A percentile compares a stretch with the other conserved stretches of the same genome.
Evolutionary conservation across 2,797 vertebrate genomes (phyloP).

Genomic region (Heliangelus exortis): DNA sequence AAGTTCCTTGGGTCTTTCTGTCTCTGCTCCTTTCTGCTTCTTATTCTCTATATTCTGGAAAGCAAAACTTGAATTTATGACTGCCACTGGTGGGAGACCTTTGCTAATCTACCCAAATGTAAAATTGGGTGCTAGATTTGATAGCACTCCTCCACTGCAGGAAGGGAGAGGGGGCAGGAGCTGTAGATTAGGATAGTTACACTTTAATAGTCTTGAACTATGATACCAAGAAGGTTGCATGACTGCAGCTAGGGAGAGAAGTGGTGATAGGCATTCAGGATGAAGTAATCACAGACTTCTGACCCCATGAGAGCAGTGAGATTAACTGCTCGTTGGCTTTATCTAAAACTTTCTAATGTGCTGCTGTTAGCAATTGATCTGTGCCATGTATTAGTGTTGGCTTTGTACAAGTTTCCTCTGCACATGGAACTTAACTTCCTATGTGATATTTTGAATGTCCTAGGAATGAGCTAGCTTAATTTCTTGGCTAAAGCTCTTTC

Average conservation of each 20-base stretch:
- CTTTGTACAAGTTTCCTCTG: neutral
- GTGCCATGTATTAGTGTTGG: neutral
- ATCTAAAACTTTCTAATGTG: neutral
- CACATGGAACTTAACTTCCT: rapidly evolving
- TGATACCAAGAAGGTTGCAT: neutral
- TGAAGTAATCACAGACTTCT: neutral
- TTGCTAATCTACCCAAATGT: neutral
- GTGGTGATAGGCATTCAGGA: neutral
- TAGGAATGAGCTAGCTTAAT: neutral
- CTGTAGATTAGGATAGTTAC: neutral
- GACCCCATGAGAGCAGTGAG: neutral
- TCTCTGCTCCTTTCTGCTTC: neutral
- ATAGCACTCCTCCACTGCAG: neutral
- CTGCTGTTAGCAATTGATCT: neutral
- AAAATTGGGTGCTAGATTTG: neutral
- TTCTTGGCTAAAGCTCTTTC: neutral
- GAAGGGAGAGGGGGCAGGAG: neutral
- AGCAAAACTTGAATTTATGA: neutral
- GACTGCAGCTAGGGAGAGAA: neutral
- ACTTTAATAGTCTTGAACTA: conserved; percentile 9
- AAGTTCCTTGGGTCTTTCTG: neutral
- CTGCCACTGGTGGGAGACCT: neutral
- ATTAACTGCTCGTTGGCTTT: neutral
- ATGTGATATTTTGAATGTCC: neutral
- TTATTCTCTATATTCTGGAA: neutral